Evolutionary conservation across 2,888 invertebrate genomes (phyloP).

Genomic region (Tinea pellionella): DNA sequence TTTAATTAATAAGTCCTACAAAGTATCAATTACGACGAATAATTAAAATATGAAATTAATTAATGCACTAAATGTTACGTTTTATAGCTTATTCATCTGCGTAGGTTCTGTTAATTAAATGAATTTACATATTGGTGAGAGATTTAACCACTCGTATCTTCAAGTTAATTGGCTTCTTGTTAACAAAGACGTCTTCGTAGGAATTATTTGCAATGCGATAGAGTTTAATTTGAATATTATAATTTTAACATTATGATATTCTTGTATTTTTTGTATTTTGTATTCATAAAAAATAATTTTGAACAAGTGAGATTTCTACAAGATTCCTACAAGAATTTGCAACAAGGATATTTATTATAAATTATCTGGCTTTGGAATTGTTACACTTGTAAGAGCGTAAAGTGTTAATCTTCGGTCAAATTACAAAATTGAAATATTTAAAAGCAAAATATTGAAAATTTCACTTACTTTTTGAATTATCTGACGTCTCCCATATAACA

Average conservation of each 20-base stretch:
- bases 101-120: not conserved
- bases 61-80: not conserved
- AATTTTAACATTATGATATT: not conserved
- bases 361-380: no score
- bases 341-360: no score
- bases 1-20: no score
- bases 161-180: not conserved
- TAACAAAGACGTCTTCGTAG: not conserved
- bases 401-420: no score
- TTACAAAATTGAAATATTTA: no score
- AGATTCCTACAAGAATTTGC: no score
- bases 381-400: no score
- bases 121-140: conserved; percentile 3
- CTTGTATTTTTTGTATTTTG: not conserved
- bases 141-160: not conserved
- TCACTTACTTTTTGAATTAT: not conserved
- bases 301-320: no score
- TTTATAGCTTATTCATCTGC: not conserved
- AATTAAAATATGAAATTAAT: not conserved
- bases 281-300: not conserved
- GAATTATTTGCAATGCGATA: not conserved
- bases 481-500: not conserved
- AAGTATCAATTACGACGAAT: not conserved
- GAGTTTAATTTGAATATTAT: not conserved
- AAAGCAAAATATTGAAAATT: not conserved